phyloP scores from a whole-genome alignment of 2,113 vertebrate species.

The Gadus macrocephalus region DNA sequence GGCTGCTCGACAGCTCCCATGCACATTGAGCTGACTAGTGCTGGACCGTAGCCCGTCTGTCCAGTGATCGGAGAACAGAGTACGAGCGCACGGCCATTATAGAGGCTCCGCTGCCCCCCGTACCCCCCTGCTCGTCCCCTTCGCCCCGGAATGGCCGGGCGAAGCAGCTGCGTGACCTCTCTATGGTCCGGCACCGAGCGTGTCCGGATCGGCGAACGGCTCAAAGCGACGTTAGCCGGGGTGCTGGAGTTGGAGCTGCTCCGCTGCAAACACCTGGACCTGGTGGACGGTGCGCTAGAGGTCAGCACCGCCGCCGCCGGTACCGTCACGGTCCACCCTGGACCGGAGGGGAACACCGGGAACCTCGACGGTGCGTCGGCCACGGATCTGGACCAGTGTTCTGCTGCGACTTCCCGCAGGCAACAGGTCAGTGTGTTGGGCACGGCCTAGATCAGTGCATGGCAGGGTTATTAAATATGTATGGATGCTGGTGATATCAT shows the following conservation, averaged over 20 bases:
- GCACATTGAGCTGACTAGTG: constrained; percentile 31
- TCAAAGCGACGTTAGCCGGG: constrained; percentile 78
- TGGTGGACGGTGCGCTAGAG: constrained; percentile 68
- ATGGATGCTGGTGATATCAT: constrained; percentile 45
- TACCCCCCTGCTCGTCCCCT: not conserved
- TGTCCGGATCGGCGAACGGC: constrained; percentile 75
- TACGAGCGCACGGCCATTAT: constrained; percentile 22
- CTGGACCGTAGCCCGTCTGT: constrained; percentile 31
- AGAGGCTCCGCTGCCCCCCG: constrained; percentile 7
- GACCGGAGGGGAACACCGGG: constrained; percentile 26
- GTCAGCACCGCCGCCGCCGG: constrained; percentile 26
- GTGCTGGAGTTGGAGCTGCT: constrained; percentile 77
- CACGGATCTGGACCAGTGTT: constrained; percentile 47
- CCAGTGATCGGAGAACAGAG: constrained; percentile 18
- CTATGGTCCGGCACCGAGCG: constrained; percentile 78
- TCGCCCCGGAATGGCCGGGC: constrained; percentile 61
- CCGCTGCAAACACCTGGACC: constrained; percentile 68
- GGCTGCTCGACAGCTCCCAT: constrained; percentile 24
- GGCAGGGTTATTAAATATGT: constrained; percentile 54
- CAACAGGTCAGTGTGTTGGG: constrained; percentile 76
- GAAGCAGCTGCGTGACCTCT: constrained; percentile 71
- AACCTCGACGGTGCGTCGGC: constrained; percentile 35
- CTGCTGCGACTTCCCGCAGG: constrained; percentile 63
- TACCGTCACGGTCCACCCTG: constrained; percentile 19
- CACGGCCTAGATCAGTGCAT: constrained; percentile 30